Evolutionary conservation across 2,113 vertebrate genomes (phyloP).

Genomic region (Pseudorhombus dupliciocellatus): DNA sequence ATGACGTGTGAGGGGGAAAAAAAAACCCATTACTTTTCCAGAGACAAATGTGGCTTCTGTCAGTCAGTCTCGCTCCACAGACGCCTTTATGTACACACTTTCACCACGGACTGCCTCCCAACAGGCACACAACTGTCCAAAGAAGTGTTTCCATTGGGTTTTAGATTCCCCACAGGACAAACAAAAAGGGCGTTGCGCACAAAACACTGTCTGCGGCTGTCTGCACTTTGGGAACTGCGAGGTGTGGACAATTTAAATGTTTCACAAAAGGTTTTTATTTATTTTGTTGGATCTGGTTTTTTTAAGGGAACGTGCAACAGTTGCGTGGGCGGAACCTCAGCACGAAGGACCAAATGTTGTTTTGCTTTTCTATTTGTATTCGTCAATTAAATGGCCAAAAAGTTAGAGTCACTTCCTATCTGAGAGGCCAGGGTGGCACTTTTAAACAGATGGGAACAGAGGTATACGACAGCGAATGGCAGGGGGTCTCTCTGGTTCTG

Average conservation of each 20-base stretch:
- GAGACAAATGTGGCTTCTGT: too few relatives aligned
- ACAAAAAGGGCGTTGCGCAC: constrained; percentile 12
- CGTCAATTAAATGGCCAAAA: background rate
- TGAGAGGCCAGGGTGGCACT: too few relatives aligned
- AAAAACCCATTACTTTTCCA: too few relatives aligned
- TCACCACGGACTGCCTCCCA: constrained; percentile 14
- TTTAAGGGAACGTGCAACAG: background rate
- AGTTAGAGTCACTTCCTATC: too few relatives aligned
- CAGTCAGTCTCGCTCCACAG: background rate
- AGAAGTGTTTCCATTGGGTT: constrained; percentile 33
- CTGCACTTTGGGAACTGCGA: constrained; percentile 19
- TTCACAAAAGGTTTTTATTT: constrained; percentile 12
- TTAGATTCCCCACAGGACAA: constrained; percentile 27
- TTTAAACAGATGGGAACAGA: background rate
- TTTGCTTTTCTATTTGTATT: background rate
- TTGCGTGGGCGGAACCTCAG: background rate
- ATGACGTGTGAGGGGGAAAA: constrained; percentile 24
- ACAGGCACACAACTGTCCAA: constrained; percentile 16
- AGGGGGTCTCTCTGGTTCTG: background rate
- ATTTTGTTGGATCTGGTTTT: constrained; percentile 3
- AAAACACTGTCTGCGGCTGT: constrained; percentile 30
- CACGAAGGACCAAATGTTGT: background rate
- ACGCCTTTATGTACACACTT: background rate
- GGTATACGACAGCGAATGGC: background rate
- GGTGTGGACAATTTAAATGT: background rate